Evolutionary conservation across 2,797 vertebrate genomes (phyloP).

Genomic region (Hypotaenidia okinawae): DNA sequence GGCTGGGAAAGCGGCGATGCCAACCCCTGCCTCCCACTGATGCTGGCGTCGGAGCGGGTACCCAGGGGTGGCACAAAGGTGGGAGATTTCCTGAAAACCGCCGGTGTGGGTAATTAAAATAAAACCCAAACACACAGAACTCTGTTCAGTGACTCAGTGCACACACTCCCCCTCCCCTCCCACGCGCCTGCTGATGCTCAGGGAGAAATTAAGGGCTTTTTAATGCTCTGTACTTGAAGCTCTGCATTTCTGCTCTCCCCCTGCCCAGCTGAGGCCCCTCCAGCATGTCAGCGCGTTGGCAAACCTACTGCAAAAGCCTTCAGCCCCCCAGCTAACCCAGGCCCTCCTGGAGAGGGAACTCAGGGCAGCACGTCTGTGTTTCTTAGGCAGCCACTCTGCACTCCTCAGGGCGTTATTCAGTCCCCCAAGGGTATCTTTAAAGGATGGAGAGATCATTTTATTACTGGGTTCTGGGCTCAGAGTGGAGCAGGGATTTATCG

Average conservation of each 20-base stretch:
- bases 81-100: neutral
- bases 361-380: neutral
- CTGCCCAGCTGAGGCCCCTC: constrained; percentile 27
- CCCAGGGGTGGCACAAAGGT: neutral
- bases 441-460: neutral
- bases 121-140: neutral
- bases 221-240: neutral
- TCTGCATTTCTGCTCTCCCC: neutral
- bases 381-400: neutral
- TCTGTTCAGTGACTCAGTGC: constrained; percentile 15
- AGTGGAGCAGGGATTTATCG: neutral
- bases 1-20: neutral
- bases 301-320: constrained; percentile 25
- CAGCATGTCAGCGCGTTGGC: neutral
- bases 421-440: neutral
- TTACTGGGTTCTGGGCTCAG: neutral
- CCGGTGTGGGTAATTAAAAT: neutral
- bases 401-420: neutral
- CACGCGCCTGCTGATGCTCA: neutral
- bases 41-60: neutral
- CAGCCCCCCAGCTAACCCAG: neutral
- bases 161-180: neutral
- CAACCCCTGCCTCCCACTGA: neutral
- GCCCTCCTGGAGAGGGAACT: neutral
- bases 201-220: neutral